These are phyloP conservation scores for Pentalonia nigronervosa DNA, from an alignment of 1,140 invertebrate genomes.

Conservation along the genomic window DNA sequence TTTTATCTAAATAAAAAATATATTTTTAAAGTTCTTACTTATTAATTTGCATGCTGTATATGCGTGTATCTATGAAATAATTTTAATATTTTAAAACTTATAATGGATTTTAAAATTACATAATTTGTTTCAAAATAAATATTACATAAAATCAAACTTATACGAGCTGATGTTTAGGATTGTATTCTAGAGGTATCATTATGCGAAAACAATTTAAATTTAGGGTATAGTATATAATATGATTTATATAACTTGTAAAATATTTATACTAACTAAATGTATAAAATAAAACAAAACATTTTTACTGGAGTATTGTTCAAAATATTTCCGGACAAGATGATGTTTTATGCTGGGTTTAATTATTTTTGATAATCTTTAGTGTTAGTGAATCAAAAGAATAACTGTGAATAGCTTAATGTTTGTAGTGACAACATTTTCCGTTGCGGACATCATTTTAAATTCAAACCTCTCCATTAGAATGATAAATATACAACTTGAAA, in stretches of 20 bases:
- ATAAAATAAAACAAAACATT: background rate
- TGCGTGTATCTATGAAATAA: background rate
- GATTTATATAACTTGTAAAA: background rate
- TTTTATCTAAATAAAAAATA: background rate
- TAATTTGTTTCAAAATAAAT: too few relatives aligned
- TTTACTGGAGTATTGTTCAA: background rate
- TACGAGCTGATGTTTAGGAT: background rate
- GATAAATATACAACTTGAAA: background rate
- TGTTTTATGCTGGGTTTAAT: background rate
- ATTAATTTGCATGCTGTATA: background rate
- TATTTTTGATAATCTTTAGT: conserved; percentile 8
- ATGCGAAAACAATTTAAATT: background rate
- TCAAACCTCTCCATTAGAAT: background rate
- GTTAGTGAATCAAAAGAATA: conserved; percentile 21
- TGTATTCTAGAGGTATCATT: background rate
- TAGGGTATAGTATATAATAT: background rate
- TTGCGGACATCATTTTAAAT: background rate
- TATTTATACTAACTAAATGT: background rate
- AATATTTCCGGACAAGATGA: background rate
- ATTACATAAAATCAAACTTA: background rate
- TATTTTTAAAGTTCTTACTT: background rate
- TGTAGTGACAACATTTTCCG: background rate
- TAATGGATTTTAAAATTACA: background rate
- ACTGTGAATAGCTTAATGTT: background rate
- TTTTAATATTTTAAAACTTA: background rate